These are phyloP conservation scores for Metallyticus violacea DNA, from an alignment of 2,888 invertebrate genomes.

Conservation along the genomic window DNA sequence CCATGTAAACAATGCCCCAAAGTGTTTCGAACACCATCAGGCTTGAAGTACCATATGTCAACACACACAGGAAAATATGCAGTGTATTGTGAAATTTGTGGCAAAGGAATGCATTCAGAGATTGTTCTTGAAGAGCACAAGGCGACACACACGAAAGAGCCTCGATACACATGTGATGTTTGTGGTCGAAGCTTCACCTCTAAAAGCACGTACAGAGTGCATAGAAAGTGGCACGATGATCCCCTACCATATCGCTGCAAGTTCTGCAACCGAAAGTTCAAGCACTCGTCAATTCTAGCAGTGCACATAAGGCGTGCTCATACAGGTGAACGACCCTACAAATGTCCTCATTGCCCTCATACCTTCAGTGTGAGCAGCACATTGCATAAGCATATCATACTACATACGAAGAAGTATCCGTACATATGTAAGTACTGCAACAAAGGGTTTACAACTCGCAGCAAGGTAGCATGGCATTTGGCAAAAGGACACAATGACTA, in stretches of 20 bases:
- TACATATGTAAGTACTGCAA: conserved; percentile 34
- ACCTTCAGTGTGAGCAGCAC: conserved; percentile 48
- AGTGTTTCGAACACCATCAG: conserved; percentile 33
- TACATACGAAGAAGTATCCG: conserved; percentile 36
- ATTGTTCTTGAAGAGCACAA: conserved; percentile 34
- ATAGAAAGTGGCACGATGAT: conserved; percentile 37
- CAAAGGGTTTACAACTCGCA: conserved; percentile 35
- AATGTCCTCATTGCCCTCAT: conserved; percentile 48
- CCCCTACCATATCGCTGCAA: conserved; percentile 37
- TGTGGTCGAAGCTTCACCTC: conserved; percentile 36
- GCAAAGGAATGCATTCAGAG: conserved; percentile 34
- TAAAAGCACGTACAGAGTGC: conserved; percentile 36
- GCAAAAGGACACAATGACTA: conserved; percentile 31
- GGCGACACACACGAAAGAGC: conserved; percentile 36
- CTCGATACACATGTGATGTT: conserved; percentile 35
- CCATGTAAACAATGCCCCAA: conserved; percentile 31
- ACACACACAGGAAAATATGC: conserved; percentile 36
- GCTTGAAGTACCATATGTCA: conserved; percentile 34
- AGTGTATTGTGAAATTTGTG: conserved; percentile 35
- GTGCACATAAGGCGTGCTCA: conserved; percentile 47
- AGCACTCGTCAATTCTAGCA: conserved; percentile 35
- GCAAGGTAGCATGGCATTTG: conserved; percentile 34
- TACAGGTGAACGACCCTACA: conserved; percentile 48
- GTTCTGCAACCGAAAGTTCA: conserved; percentile 34
- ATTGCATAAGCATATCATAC: conserved; percentile 47